Conservation (phyloP, 1,140 invertebrate species). For the Papilio xuthus region DNA sequence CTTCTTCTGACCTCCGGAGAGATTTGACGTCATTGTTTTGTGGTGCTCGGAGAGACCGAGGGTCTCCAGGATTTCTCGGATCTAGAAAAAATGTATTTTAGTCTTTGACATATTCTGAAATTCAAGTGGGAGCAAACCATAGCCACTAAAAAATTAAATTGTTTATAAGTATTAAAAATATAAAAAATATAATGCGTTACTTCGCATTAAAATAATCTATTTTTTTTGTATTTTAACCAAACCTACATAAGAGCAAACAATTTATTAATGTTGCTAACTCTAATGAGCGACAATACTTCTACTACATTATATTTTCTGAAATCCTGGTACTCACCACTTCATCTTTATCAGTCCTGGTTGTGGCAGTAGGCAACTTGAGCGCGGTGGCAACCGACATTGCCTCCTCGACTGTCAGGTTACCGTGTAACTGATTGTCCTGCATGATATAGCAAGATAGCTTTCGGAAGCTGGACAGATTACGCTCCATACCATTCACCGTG, state of each 20-base stretch:
- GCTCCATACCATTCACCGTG: conserved; percentile 92
- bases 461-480: conserved; percentile 94
- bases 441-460: conserved; percentile 98
- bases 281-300: not conserved
- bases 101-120: too few relatives aligned
- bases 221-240: too few relatives aligned
- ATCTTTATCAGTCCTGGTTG: conserved; percentile 87
- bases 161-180: too few relatives aligned
- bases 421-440: conserved; percentile 98
- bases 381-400: conserved; percentile 96
- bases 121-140: too few relatives aligned
- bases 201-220: too few relatives aligned
- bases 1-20: conserved; percentile 98
- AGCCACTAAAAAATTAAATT: too few relatives aligned
- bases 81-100: conserved; percentile 81
- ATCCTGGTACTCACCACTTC: conserved; percentile 86
- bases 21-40: conserved; percentile 93
- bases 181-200: too few relatives aligned
- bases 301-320: not conserved
- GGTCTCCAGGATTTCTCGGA: conserved; percentile 95
- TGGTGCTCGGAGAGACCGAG: conserved; percentile 93
- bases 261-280: not conserved
- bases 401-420: conserved; percentile 96
- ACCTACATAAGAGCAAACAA: too few relatives aligned
- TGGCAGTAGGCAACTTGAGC: conserved; percentile 91